These are phyloP conservation scores for Taenaris catops DNA, from an alignment of 2,888 invertebrate genomes.

Conservation along the genomic window DNA sequence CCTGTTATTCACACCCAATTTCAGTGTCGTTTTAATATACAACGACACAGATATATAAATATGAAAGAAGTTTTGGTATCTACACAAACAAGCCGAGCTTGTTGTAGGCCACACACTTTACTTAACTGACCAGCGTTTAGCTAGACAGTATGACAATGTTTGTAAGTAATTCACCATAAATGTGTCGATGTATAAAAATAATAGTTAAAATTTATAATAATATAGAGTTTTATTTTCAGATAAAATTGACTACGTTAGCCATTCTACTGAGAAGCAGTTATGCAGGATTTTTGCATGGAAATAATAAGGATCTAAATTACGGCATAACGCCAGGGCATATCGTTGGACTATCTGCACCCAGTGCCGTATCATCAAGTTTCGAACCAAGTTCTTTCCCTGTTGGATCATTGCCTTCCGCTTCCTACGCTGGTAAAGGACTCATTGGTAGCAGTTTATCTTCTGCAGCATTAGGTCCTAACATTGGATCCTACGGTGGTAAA, in stretches of 20 bases:
- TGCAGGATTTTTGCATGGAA: conserved; percentile 51
- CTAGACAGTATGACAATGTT: conserved; percentile 70
- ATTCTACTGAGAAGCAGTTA: conserved; percentile 59
- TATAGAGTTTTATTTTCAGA: conserved; percentile 45
- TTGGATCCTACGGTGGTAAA: conserved; percentile 49
- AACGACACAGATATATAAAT: conserved; percentile 69
- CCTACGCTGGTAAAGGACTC: conserved; percentile 42
- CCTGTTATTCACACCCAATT: conserved; percentile 19
- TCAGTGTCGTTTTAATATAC: conserved; percentile 37
- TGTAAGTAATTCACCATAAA: conserved; percentile 46
- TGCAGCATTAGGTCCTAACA: conserved; percentile 19
- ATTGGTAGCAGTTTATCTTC: conserved; percentile 23
- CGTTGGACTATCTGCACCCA: conserved; percentile 26
- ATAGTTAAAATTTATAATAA: background rate
- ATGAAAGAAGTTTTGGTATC: conserved; percentile 49
- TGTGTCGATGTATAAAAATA: conserved; percentile 11
- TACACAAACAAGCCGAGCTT: conserved; percentile 64
- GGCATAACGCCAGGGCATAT: conserved; percentile 20
- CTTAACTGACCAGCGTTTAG: conserved; percentile 71
- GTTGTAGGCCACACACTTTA: conserved; percentile 57
- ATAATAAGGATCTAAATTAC: conserved; percentile 10
- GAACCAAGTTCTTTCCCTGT: conserved; percentile 63
- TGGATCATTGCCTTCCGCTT: conserved; percentile 64
- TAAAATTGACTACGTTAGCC: conserved; percentile 60
- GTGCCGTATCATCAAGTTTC: conserved; percentile 45